Percentiles rank a stretch among this genome's conserved stretches.
Evolutionary conservation across 2,888 invertebrate genomes (phyloP).

Genomic region (Andrena fulva): DNA sequence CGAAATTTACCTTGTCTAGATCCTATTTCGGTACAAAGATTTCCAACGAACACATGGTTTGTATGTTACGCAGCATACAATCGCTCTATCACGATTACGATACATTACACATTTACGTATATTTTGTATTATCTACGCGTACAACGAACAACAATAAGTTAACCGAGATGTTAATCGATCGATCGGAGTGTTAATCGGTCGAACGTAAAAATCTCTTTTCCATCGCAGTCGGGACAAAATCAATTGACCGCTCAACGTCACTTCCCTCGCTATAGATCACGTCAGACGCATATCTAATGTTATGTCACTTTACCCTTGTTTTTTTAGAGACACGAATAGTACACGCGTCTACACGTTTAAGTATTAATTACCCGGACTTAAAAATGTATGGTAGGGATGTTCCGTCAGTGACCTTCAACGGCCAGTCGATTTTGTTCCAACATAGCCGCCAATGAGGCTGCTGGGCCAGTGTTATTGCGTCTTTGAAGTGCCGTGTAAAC

Average conservation of each 20-base stretch:
- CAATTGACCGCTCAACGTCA: background rate
- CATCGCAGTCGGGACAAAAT: background rate
- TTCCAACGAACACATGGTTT: slow-evolving; percentile 65
- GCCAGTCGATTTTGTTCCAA: background rate
- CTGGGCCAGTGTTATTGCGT: slow-evolving; percentile 39
- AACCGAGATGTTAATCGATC: slow-evolving; percentile 27
- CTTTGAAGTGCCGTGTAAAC: slow-evolving; percentile 62
- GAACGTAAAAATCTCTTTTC: slow-evolving; percentile 14
- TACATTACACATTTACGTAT: slow-evolving; percentile 52
- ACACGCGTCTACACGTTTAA: too few species aligned
- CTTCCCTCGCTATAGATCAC: background rate
- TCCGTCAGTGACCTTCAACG: background rate
- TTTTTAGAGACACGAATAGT: background rate
- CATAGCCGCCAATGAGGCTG: background rate
- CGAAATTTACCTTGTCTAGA: slow-evolving; percentile 27
- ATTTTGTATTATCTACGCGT: slow-evolving; percentile 35
- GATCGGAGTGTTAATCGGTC: background rate
- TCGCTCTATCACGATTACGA: slow-evolving; percentile 36
- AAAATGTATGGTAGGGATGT: background rate
- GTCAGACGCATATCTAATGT: background rate
- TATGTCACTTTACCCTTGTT: background rate
- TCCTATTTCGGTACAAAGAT: slow-evolving; percentile 60
- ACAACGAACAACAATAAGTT: slow-evolving; percentile 27
- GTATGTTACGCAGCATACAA: slow-evolving; percentile 49
- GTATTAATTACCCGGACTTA: background rate